Base-by-base conservation (phyloP, 2,797 vertebrate species). In the Phrynocephalus guinanensis region DNA sequence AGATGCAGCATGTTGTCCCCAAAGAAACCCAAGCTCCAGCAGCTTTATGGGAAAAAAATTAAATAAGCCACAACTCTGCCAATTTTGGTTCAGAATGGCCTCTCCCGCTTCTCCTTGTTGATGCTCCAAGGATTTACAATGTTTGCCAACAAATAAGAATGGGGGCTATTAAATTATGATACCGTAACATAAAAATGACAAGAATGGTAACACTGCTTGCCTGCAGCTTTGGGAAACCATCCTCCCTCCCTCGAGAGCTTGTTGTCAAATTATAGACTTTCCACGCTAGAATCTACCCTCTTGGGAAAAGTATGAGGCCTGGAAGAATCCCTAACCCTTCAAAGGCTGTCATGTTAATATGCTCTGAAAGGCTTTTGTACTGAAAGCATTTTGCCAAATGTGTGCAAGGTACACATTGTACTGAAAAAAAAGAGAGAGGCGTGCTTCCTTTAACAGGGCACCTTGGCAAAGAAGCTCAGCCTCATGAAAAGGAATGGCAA, bases 401-500 rank as follows among this genome's bases (percentile, higher is more conserved):
- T 1, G 68, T 2, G 7, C 11, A 67, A 28, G 56, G 92, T 88
- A 93, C 92, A 90, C 15, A 0, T 0, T 86, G 91, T 92, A 79
- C 88, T 1, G 1, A 3, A 6, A 6, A 9, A 60, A 60, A 44
- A 60, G 76, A 87, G 33, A 91, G 22, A 20, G 91, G 83, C 87
- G 63, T 63, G 52, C 63, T 20, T 66, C 70, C 88, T 67, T 1
- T 6, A 83, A 88, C 78, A 71, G 56, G 60, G 0, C 0, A 89
- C 24, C 10, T 84, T 26, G 11, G 89, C 83, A 91, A 89, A 84
- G 70, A 83, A 91, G 84, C 18, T 26, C 87, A 84, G 52, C 75
- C 91, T 84, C 90, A 63, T 33, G 85, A 84, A 90, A 92, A 90
- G 50, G 75, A 81, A 85, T 20, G 50, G 63, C 71, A 48, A 82